Conservation (phyloP, 2,797 vertebrate species). For the Antrozous pallidus region DNA sequence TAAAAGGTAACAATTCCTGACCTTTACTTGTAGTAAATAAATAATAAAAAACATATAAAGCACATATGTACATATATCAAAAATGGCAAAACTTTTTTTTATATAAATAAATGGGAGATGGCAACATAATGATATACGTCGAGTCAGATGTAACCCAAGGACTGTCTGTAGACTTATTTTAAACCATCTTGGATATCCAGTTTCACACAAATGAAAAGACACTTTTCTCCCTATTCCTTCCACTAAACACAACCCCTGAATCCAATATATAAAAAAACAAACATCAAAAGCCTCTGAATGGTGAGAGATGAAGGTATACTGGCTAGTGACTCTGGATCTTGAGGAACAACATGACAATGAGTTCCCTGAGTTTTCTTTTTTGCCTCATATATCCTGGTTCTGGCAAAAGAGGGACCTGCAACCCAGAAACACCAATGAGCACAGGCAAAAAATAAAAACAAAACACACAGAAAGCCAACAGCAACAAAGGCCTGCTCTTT, state of each 20-base stretch:
- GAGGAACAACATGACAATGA: not conserved
- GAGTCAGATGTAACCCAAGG: no score
- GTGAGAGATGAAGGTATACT: not conserved
- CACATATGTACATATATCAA: no score
- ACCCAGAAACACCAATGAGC: not conserved
- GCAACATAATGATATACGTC: no score
- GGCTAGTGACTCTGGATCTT: not conserved
- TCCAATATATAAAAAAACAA: not conserved
- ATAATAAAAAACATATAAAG: no score
- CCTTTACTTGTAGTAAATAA: no score
- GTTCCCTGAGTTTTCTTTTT: not conserved
- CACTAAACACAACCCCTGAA: not conserved
- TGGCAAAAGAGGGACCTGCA: not conserved
- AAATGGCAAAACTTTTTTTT: no score
- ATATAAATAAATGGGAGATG: no score
- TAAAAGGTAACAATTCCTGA: no score
- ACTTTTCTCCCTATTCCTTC: not conserved
- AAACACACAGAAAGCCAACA: not conserved
- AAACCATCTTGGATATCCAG: not conserved
- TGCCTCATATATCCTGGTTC: not conserved
- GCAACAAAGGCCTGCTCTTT: not conserved
- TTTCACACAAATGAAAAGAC: not conserved
- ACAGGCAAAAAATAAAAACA: not conserved
- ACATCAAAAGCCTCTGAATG: not conserved
- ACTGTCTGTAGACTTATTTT: not conserved